Base-by-base conservation (phyloP, 1,140 invertebrate genomes). In the Armadillidium nasatum region DNA sequence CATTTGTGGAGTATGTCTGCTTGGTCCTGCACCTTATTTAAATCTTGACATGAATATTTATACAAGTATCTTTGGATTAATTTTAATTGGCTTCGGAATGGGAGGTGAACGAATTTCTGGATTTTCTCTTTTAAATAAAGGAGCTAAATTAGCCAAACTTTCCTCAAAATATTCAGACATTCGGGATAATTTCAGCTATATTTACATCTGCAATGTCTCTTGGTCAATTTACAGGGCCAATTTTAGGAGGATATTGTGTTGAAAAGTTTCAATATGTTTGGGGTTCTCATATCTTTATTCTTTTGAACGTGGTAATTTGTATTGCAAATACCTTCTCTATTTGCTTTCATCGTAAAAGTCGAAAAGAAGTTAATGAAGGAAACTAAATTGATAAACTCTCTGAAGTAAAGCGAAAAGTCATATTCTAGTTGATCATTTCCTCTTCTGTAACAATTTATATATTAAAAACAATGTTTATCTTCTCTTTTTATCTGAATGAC, bases 201-300 rank as follows among this genome's bases (percentile, higher is more conserved):
- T 94, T 93, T 92, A 93, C 93, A 0, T 93, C 92, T 11, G 90
- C 91, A 0, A 94, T 94, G 83, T 93, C 93, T 1, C 85, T 94
- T 0, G 93, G 93, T n/a, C 91, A 92, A 23, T 94, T 93, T 83
- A 89, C 93, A 43, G 92, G 92, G 0, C 92, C 92, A 0, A 92
- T 91, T 0, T 85, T 93, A 0, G 91, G 90, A 44, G 92, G 92
- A 9, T 87, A 92, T 50, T 86, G 94, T 0, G 89, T 90, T 76
- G 91, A 94, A 79, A 87, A 85, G 69, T 88, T 92, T 60, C 91
- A 90, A 0, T 94, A 94, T 83, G 83, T 88, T 76, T 87, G 88
- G 77, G 89, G 89, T 33, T 33, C 33, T 33, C 33, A 33, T 33
- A 3, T 33, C 33, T 33, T 33, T 33, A 33, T 33, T 3, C 6